These are phyloP conservation scores for Tachina fera DNA, from an alignment of 2,888 invertebrate genomes.

Conservation along the genomic window DNA sequence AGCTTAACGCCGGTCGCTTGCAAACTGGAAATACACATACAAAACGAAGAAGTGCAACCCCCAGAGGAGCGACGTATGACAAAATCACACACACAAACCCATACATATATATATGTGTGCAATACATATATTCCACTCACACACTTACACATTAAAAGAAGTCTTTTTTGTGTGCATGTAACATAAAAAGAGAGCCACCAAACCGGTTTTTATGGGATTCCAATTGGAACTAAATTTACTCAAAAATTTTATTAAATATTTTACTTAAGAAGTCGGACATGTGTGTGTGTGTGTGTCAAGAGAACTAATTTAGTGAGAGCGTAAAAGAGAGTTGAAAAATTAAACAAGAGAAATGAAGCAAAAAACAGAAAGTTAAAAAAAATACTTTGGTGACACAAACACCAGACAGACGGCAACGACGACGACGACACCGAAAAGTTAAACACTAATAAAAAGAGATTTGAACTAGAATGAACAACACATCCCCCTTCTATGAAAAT, in stretches of 20 bases:
- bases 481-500: constrained; percentile 38
- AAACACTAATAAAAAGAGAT: constrained; percentile 70
- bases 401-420: constrained; percentile 60
- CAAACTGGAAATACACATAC: constrained; percentile 83
- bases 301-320: constrained; percentile 20
- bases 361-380: constrained; percentile 53
- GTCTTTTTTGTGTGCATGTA: constrained; percentile 1
- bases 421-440: constrained; percentile 51
- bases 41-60: constrained; percentile 79
- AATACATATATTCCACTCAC: constrained; percentile 5
- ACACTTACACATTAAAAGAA: constrained; percentile 21
- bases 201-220: constrained; percentile 69
- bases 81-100: constrained; percentile 68
- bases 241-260: constrained; percentile 28
- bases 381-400: constrained; percentile 69
- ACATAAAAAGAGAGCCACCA: constrained; percentile 48
- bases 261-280: neutral
- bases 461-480: constrained; percentile 67
- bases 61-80: constrained; percentile 74
- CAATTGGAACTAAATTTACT: constrained; percentile 72
- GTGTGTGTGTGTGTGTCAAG: constrained; percentile 22
- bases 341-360: constrained; percentile 33
- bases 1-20: constrained; percentile 83
- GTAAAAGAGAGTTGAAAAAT: constrained; percentile 36
- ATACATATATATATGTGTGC: constrained; percentile 22